Base-by-base conservation (phyloP, 2,888 invertebrate species). In the Periphyllus acericola region DNA sequence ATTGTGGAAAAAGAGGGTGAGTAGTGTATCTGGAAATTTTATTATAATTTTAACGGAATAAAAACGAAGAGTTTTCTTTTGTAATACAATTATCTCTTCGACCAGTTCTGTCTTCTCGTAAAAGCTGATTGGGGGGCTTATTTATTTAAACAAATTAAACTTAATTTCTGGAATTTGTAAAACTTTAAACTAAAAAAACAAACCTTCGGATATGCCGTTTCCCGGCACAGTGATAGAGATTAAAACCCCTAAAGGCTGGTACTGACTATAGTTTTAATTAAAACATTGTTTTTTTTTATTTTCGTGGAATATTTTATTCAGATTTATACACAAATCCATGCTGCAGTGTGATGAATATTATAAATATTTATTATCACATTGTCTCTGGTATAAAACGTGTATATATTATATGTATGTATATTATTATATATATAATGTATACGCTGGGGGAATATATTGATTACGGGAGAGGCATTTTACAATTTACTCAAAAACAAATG, bases 151-250 rank as follows among this genome's bases (percentile, higher is more conserved):
- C 87, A 81, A 87, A 87, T 87, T 87, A 87, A 87, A 87, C 87
- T 87, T 87, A 87, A 87, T 87, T 87, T 87, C 74, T 87, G 87
- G 87, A 87, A 87, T 81, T 87, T 81, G 87, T 87, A 87, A 87
- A 81, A 87, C 80, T 87, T 87, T 74, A 80, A 87, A 81, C 80
- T 74, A 81, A 87, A 87, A 80, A 87, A 85, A 81, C 80, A 87
- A 87, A 81, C 87, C 79, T 80, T 74, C 87, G 71, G 71, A 66
- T 71, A 85, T 68, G 87, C 87, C 29, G 34, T 71, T 71, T 55
- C 66, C 60, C 71, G 46, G 29, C 76, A 40, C 80, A 72, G 40
- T 71, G 80, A 87, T 80, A 81, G 80, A 87, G 87, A 87, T 87
- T 81, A 87, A 87, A 87, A 80, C 87, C 80, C 87, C 81, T 74